phyloP scores from a whole-genome alignment of 2,888 invertebrate species.

The Tenthredo notha region DNA sequence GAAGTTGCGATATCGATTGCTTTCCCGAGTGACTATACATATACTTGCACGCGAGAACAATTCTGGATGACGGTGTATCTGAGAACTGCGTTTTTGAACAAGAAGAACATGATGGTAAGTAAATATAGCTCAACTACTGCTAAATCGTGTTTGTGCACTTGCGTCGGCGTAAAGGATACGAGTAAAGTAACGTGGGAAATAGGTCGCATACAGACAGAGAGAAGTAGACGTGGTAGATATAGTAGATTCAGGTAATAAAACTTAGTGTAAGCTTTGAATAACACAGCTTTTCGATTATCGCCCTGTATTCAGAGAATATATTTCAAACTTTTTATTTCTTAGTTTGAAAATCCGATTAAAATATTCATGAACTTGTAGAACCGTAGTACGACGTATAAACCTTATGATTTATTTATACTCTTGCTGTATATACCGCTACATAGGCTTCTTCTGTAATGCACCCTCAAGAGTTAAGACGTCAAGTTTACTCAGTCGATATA shows the following conservation, averaged over 20 bases:
- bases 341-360: constrained; percentile 26
- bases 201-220: background rate
- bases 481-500: background rate
- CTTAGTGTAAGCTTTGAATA: constrained; percentile 29
- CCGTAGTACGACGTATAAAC: background rate
- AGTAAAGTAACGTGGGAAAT: constrained; percentile 41
- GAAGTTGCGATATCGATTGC: background rate
- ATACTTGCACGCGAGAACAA: background rate
- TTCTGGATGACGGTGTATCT: background rate
- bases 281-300: constrained; percentile 28
- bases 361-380: constrained; percentile 33
- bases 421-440: background rate
- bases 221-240: background rate
- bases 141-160: constrained; percentile 38
- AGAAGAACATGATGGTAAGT: background rate
- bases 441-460: constrained; percentile 7
- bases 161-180: constrained; percentile 37
- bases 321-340: constrained; percentile 32
- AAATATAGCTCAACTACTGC: background rate
- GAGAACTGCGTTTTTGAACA: background rate
- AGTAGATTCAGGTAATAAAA: constrained; percentile 5
- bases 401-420: constrained; percentile 33
- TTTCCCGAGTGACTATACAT: background rate
- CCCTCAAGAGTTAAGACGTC: background rate
- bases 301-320: background rate